Conservation (phyloP, 2,797 vertebrate species). For the Stomatorhinus walkeri region DNA sequence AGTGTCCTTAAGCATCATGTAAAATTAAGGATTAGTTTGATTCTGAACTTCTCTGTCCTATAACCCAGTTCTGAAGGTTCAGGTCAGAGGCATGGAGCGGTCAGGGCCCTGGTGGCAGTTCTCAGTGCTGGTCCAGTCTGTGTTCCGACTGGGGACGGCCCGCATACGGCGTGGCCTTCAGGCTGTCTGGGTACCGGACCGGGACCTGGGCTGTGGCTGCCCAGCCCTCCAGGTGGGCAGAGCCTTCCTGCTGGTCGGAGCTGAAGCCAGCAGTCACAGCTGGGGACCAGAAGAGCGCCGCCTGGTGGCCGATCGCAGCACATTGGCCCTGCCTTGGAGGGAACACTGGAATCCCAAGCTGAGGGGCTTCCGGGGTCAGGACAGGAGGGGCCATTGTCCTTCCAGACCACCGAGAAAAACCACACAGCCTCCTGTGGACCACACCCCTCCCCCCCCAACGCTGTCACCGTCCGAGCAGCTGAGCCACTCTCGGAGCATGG, state of each 20-base stretch:
- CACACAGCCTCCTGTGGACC: conserved; percentile 42
- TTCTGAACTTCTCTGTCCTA: neutral
- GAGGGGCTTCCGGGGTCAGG: conserved; percentile 72
- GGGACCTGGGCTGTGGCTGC: conserved; percentile 74
- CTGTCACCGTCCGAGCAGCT: neutral
- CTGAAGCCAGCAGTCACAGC: conserved; percentile 55
- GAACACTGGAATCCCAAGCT: conserved; percentile 78
- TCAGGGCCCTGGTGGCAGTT: conserved; percentile 79
- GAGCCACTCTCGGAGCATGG: neutral
- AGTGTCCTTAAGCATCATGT: neutral
- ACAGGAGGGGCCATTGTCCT: conserved; percentile 57
- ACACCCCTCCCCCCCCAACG: conserved; percentile 42
- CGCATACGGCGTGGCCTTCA: conserved; percentile 62
- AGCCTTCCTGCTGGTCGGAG: conserved; percentile 72
- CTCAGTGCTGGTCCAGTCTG: conserved; percentile 64
- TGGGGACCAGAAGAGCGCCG: conserved; percentile 66
- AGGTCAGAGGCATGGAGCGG: conserved; percentile 67
- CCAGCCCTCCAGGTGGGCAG: conserved; percentile 64
- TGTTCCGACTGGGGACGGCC: conserved; percentile 63
- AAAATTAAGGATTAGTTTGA: neutral
- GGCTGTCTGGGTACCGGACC: conserved; percentile 75
- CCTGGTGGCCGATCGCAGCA: conserved; percentile 72
- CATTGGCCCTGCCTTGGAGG: conserved; percentile 78
- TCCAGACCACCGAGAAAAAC: conserved; percentile 22
- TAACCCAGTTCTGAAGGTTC: conserved; percentile 68